Percentiles rank a stretch among this genome's conserved stretches.
Conservation (phyloP, 1,140 invertebrate genomes). For the Apis mellifera region DNA sequence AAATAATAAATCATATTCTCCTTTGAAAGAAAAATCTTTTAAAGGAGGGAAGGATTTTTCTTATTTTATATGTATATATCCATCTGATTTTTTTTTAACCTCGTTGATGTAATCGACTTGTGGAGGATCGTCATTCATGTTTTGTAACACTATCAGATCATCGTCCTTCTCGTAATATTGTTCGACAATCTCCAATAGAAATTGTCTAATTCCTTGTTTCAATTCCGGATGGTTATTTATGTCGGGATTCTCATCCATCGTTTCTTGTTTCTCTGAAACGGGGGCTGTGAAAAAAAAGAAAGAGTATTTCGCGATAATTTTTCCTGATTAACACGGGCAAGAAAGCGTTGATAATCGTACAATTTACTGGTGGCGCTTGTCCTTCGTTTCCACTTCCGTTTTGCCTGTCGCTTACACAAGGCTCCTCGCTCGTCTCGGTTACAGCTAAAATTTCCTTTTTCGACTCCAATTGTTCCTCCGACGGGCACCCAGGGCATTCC, state of each 20-base stretch:
- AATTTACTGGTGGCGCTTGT: slow-evolving; percentile 7
- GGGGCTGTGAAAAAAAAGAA: slow-evolving; percentile 7
- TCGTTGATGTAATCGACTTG: slow-evolving; percentile 42
- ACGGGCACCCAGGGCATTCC: not conserved
- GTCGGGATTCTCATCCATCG: not conserved
- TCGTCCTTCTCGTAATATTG: slow-evolving; percentile 40
- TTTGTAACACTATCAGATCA: slow-evolving; percentile 45
- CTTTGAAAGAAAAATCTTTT: not conserved
- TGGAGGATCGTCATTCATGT: slow-evolving; percentile 10
- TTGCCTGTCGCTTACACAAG: not conserved
- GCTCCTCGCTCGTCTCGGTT: not conserved
- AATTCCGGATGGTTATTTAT: not conserved
- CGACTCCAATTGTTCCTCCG: not conserved
- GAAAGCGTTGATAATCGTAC: not conserved
- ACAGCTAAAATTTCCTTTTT: not conserved
- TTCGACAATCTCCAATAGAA: slow-evolving; percentile 19
- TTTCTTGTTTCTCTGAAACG: not conserved
- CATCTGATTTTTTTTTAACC: slow-evolving; percentile 43
- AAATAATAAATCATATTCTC: not conserved
- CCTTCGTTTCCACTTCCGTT: slow-evolving; percentile 35
- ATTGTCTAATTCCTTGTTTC: not conserved
- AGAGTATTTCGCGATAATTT: too few relatives aligned
- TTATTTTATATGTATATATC: not conserved
- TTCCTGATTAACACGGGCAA: not conserved
- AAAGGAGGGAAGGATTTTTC: not conserved